Base-by-base conservation (phyloP, 1,140 invertebrate species). In the Triops longicaudatus region DNA sequence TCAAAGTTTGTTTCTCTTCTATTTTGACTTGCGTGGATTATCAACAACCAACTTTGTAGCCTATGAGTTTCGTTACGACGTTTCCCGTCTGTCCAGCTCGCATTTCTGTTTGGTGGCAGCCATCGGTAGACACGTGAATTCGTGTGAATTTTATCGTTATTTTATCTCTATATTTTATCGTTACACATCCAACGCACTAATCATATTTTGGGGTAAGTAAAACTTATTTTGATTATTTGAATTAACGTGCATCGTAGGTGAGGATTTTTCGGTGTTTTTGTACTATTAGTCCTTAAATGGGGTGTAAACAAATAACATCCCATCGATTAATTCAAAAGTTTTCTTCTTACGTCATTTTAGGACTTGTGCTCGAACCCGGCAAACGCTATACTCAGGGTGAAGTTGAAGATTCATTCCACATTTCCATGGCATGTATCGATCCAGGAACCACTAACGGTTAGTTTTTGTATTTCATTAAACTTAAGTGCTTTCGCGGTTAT, bases 381-480 rank as follows among this genome's bases (percentile, higher is more conserved):
- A 94, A 94, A 83, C 88, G 91, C 79, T 97, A 97, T 84, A 89
- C 91, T 41, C 94, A 96, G 84, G 50, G 17, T 63, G 88, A 87
- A 44, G 93, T 95, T 78, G 89, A 91, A 80, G 90, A 90, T 78
- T 85, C 90, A 22, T 96, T 96, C 84, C 94, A 96, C 84, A 88
- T 97, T 27, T 95, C 94, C 0, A 94, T 93, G 86, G 94, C 94
- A 10, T 89, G 90, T 26, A 85, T 96, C 80, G 93, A 96, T 81
- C 85, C 88, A 27, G 77, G 79, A 79, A 81, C 80, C 17, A 81
- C 79, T 74, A 81, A 78, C 72, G 81, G 82, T 82, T 79, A 26
- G 77, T 26, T 37, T 22, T 79, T 71, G 14, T 74, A 26, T 17
- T 74, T 77, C 22, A 37, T 72, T 78, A 76, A n/a, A 27, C 75